Conservation (phyloP, 2,797 vertebrate genomes). For the Anas bernieri region DNA sequence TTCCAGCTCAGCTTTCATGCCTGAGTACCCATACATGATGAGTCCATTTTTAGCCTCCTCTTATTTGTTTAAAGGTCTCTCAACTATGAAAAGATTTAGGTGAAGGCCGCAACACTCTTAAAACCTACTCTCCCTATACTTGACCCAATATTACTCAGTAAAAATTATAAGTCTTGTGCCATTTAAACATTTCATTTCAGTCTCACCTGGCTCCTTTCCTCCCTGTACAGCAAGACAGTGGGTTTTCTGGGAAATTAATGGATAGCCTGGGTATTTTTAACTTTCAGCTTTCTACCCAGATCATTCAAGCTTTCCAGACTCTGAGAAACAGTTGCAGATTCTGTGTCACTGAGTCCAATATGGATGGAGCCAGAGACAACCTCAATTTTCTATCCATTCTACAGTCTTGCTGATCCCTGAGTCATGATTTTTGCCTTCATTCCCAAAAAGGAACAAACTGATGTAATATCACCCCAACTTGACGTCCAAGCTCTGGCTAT, state of each 20-base stretch:
- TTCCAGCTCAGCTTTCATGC: background rate
- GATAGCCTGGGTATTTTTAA: background rate
- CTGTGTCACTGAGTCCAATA: background rate
- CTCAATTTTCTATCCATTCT: background rate
- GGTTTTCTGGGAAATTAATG: slow-evolving; percentile 8
- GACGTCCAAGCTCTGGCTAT: background rate
- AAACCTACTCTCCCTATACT: background rate
- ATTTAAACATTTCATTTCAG: background rate
- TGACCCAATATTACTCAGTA: background rate
- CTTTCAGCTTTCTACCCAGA: background rate
- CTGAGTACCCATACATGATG: background rate
- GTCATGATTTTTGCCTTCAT: background rate
- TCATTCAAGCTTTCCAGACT: background rate
- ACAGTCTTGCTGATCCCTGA: background rate
- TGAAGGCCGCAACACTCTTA: background rate
- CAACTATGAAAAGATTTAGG: background rate
- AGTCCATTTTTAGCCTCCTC: background rate
- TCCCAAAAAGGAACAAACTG: background rate
- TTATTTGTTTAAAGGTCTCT: background rate
- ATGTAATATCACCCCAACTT: background rate
- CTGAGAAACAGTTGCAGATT: background rate
- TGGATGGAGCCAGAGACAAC: background rate
- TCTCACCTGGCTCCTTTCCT: background rate
- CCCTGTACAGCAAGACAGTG: background rate
- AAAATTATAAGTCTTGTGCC: background rate